Conservation (phyloP, 2,888 invertebrate species). For the Polydrusus cervinus region DNA sequence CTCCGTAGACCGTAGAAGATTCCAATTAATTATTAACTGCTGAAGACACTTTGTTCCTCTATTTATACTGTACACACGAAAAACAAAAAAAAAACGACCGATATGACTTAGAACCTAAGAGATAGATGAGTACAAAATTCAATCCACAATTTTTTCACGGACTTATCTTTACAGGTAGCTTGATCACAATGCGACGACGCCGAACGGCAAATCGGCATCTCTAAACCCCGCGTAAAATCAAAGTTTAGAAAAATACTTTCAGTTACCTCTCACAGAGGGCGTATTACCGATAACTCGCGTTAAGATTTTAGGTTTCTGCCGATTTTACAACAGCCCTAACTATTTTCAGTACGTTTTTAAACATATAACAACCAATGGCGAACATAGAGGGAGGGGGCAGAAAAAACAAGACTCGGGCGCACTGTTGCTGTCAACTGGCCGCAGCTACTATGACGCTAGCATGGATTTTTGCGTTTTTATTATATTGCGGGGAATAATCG, state of each 20-base stretch:
- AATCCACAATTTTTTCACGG: constrained; percentile 21
- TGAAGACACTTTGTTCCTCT: constrained; percentile 42
- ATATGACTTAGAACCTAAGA: constrained; percentile 47
- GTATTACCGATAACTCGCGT: background rate
- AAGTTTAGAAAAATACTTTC: constrained; percentile 22
- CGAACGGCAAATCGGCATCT: constrained; percentile 4
- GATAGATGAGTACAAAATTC: constrained; percentile 38
- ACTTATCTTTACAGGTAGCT: constrained; percentile 36
- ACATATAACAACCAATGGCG: constrained; percentile 9
- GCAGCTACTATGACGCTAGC: too few relatives aligned
- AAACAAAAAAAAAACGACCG: constrained; percentile 28
- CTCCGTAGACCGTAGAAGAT: too few relatives aligned
- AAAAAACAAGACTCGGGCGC: too few relatives aligned
- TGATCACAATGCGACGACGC: constrained; percentile 37
- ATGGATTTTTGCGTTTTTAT: too few relatives aligned
- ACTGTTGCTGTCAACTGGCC: too few relatives aligned
- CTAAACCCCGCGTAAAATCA: background rate
- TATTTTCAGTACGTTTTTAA: constrained; percentile 16
- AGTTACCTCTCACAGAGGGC: constrained; percentile 11
- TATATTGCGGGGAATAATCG: background rate
- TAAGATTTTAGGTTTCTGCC: background rate
- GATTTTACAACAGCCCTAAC: background rate
- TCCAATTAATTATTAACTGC: too few relatives aligned
- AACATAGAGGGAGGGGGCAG: too few relatives aligned
- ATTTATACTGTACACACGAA: constrained; percentile 14